Conservation (phyloP, 2,888 invertebrate genomes). For the Thereva unica region DNA sequence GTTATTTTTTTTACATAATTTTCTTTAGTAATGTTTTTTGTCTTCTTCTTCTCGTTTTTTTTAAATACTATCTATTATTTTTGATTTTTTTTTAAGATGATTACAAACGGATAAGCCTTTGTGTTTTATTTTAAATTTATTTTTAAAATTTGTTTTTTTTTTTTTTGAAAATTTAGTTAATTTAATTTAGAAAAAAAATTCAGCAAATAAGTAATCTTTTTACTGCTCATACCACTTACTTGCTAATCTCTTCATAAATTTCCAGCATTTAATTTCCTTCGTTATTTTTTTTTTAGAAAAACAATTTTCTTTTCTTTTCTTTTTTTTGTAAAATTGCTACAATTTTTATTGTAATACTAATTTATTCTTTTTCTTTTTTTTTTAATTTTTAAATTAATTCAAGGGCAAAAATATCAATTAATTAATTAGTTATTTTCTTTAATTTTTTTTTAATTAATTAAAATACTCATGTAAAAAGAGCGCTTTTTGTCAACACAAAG, state of each 20-base stretch:
- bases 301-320: too few species aligned
- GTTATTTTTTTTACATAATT: constrained; percentile 11
- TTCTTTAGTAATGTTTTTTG: constrained; percentile 3
- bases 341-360: constrained; percentile 20
- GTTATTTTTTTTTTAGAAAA: constrained; percentile 6
- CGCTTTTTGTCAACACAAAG: constrained; percentile 60
- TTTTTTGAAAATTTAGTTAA: constrained; percentile 43
- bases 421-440: constrained; percentile 18
- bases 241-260: constrained; percentile 42
- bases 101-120: constrained; percentile 59
- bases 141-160: constrained; percentile 29
- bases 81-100: constrained; percentile 51
- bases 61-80: constrained; percentile 15
- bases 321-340: constrained; percentile 4
- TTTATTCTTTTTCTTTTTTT: constrained; percentile 12
- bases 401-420: constrained; percentile 24
- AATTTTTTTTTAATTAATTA: neutral
- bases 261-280: constrained; percentile 27
- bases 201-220: constrained; percentile 29
- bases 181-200: constrained; percentile 27
- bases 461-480: constrained; percentile 49
- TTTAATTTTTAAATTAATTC: constrained; percentile 24
- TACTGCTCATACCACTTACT: constrained; percentile 41
- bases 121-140: constrained; percentile 49
- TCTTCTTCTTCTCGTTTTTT: constrained; percentile 9